phyloP scores from a whole-genome alignment of 2,888 invertebrate species.

The Tortrix viridana region DNA sequence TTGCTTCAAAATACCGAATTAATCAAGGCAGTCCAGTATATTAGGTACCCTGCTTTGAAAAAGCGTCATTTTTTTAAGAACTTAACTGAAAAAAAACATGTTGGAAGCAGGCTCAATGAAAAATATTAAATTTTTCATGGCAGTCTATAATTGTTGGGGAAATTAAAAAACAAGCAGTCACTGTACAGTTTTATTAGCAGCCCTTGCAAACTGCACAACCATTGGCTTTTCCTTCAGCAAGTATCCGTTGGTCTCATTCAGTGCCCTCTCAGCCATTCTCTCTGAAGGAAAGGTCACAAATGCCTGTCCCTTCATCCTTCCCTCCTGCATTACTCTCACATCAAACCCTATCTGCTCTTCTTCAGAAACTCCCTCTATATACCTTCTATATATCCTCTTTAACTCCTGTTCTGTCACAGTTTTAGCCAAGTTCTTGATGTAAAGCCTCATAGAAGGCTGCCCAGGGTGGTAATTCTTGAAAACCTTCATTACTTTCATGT shows the following conservation, averaged over 20 bases:
- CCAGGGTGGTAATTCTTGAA: slow-evolving; percentile 95
- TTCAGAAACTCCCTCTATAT: slow-evolving; percentile 69
- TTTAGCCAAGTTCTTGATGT: slow-evolving; percentile 96
- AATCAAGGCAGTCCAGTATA: neutral
- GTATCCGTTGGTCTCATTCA: slow-evolving; percentile 94
- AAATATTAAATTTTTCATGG: neutral
- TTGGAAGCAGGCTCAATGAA: no score
- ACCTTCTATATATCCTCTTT: slow-evolving; percentile 89
- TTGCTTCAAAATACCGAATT: neutral
- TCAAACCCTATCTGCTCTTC: slow-evolving; percentile 82
- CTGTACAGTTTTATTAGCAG: slow-evolving; percentile 64
- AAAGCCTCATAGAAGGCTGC: slow-evolving; percentile 92
- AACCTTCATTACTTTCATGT: slow-evolving; percentile 89
- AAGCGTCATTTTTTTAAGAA: no score
- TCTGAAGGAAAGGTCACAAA: slow-evolving; percentile 93
- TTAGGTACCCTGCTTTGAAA: no score
- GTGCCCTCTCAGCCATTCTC: slow-evolving; percentile 88
- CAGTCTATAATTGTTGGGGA: neutral
- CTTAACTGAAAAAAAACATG: no score
- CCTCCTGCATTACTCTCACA: slow-evolving; percentile 95
- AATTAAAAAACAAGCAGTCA: slow-evolving; percentile 9
- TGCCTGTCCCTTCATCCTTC: slow-evolving; percentile 98
- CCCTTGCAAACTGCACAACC: slow-evolving; percentile 92
- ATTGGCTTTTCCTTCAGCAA: slow-evolving; percentile 94
- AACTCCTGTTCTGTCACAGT: slow-evolving; percentile 90